Percentiles rank a stretch among this genome's conserved stretches.
Conservation (phyloP, 30 jellyfish, hydroid and myxozoan species). For the Pelagia noctiluca region DNA sequence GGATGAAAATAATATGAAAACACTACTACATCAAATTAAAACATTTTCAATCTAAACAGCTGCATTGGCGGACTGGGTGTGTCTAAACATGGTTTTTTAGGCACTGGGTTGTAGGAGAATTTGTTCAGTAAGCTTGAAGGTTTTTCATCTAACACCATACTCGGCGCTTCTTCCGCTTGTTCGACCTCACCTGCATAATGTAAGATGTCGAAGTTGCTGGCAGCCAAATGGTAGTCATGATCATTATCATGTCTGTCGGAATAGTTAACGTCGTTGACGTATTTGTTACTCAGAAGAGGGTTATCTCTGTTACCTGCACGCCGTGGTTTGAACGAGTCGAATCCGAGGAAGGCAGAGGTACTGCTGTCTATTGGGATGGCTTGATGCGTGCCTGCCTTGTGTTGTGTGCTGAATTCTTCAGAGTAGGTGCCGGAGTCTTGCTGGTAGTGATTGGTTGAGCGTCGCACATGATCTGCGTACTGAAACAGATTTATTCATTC, state of each 20-base stretch:
- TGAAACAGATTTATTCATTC: not conserved
- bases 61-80: constrained; percentile 65
- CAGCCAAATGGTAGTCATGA: constrained; percentile 50
- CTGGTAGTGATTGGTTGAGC: constrained; percentile 18
- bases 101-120: constrained; percentile 12
- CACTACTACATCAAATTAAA: constrained; percentile 3
- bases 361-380: not conserved
- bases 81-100: constrained; percentile 53
- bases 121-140: not conserved
- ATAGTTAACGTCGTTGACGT: constrained; percentile 2
- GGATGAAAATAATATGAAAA: no score
- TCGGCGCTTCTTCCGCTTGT: not conserved
- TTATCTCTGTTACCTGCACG: constrained; percentile 24
- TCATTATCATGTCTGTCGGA: constrained; percentile 17
- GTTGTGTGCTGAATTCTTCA: constrained; percentile 50
- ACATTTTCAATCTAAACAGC: constrained; percentile 61
- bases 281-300: not conserved
- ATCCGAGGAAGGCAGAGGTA: not conserved
- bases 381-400: not conserved
- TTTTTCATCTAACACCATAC: not conserved
- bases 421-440: constrained; percentile 67
- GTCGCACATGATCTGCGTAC: constrained; percentile 1
- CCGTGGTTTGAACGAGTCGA: constrained; percentile 37
- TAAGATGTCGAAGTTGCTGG: constrained; percentile 45
- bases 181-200: constrained; percentile 60